phyloP scores from a whole-genome alignment of 2,797 vertebrate species.

The Loriculus beryllinus region DNA sequence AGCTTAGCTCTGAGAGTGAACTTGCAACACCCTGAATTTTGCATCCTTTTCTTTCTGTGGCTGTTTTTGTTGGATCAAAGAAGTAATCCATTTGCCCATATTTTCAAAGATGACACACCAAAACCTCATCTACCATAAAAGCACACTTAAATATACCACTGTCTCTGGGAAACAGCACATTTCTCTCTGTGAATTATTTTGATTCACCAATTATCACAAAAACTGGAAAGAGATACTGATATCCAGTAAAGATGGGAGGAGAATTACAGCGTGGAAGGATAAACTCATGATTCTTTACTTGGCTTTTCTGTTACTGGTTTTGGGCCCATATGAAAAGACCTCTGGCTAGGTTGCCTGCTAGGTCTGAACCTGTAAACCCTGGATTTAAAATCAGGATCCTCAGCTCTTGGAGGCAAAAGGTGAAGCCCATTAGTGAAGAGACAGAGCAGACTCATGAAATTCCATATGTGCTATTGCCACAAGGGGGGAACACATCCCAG shows the following conservation, averaged over 20 bases:
- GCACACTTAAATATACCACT: background rate
- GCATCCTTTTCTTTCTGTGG: conserved; percentile 43
- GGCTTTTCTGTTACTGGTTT: background rate
- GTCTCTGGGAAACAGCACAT: background rate
- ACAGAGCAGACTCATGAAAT: conserved; percentile 27
- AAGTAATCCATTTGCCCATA: background rate
- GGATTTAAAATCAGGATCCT: conserved; percentile 36
- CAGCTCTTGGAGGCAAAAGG: conserved; percentile 34
- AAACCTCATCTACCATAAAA: conserved; percentile 3
- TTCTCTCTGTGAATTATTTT: conserved; percentile 2
- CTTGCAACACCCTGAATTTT: conserved; percentile 60
- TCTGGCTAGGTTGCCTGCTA: background rate
- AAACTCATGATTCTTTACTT: background rate
- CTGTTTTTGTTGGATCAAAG: conserved; percentile 55
- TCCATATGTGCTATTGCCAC: conserved; percentile 32
- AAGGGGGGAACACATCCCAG: background rate
- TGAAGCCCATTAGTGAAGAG: conserved; percentile 28
- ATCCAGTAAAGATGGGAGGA: conserved; percentile 12
- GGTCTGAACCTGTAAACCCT: conserved; percentile 13
- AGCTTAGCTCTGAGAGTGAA: conserved; percentile 62
- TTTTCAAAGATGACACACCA: conserved; percentile 42
- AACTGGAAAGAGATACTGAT: background rate
- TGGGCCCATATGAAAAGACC: background rate
- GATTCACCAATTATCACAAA: conserved; percentile 7
- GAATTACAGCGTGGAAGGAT: background rate